These are phyloP conservation scores for Thamnophis elegans DNA, from an alignment of 2,797 vertebrate genomes.

Conservation along the genomic window DNA sequence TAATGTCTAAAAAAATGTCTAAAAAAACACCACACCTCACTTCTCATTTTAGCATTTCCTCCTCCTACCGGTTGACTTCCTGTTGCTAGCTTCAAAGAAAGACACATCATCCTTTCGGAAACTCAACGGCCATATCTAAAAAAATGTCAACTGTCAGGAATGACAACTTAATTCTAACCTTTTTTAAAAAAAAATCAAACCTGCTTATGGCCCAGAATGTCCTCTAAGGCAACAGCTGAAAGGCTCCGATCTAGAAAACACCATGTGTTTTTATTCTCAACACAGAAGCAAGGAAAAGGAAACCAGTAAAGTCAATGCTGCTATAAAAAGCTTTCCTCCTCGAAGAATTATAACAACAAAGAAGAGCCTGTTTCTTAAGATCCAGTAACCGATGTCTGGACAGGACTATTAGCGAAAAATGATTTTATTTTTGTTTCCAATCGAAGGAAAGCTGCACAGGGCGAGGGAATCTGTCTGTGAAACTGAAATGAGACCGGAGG, in stretches of 20 bases:
- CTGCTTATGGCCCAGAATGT: not conserved
- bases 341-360: not conserved
- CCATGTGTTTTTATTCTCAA: not conserved
- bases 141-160: not conserved
- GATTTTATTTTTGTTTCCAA: not conserved
- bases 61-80: not conserved
- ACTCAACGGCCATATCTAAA: not conserved
- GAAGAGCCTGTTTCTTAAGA: not conserved
- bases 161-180: not conserved
- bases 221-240: not conserved
- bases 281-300: not conserved
- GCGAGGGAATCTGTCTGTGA: not conserved
- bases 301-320: not conserved
- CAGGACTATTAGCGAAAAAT: not conserved
- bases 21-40: not conserved
- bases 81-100: not conserved
- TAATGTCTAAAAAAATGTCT: not conserved
- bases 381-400: not conserved
- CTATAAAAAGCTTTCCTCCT: not conserved
- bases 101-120: not conserved
- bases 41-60: not conserved
- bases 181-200: not conserved
- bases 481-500: not conserved
- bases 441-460: not conserved
- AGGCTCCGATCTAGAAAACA: not conserved